These are phyloP conservation scores for Jordanella pulchra DNA, from an alignment of 2,797 vertebrate genomes.

Conservation along the genomic window DNA sequence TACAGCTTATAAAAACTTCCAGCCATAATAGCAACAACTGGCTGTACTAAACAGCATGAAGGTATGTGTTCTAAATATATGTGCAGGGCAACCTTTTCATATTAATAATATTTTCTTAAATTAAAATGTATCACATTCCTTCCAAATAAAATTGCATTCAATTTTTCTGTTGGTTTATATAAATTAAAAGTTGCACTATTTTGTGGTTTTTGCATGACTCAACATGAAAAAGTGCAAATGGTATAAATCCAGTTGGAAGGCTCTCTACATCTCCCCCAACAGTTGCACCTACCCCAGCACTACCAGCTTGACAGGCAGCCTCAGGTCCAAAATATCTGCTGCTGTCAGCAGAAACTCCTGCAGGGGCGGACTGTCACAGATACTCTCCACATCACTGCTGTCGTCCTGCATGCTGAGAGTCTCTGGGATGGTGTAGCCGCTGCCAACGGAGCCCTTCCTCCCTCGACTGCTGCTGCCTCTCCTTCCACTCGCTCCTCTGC, in stretches of 20 bases:
- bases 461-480: slow-evolving; percentile 70
- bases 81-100: neutral
- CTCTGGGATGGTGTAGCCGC: slow-evolving; percentile 91
- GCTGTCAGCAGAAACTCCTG: slow-evolving; percentile 97
- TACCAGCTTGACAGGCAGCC: slow-evolving; percentile 92
- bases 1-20: too few species aligned
- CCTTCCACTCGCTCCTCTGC: slow-evolving; percentile 64
- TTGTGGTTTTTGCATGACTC: neutral
- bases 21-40: too few species aligned
- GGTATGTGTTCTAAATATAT: neutral
- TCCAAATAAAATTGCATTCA: neutral
- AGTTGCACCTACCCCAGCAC: slow-evolving; percentile 85
- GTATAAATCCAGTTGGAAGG: neutral
- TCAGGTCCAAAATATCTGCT: slow-evolving; percentile 92
- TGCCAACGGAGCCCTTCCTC: slow-evolving; percentile 75
- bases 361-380: slow-evolving; percentile 94
- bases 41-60: too few species aligned
- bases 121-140: neutral
- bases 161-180: neutral
- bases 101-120: neutral
- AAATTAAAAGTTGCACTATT: neutral
- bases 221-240: neutral
- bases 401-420: slow-evolving; percentile 92
- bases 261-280: neutral
- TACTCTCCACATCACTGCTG: slow-evolving; percentile 92